Base-by-base conservation (phyloP, 1,140 invertebrate genomes). In the Pollicipes pollicipes region DNA sequence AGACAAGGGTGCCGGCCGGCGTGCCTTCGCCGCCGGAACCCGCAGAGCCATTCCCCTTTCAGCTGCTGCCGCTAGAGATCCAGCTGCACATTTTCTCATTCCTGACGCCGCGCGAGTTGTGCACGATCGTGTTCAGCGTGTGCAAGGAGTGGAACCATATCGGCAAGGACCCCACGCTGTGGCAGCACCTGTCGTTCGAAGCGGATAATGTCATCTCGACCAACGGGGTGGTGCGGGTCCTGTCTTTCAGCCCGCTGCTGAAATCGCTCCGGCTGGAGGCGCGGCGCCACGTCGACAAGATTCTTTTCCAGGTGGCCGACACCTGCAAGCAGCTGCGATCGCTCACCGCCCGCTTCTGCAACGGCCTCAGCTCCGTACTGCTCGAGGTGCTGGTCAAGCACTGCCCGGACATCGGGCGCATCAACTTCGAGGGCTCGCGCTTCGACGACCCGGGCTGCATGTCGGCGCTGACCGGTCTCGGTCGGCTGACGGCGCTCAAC, bases 371-470 rank as follows among this genome's bases (percentile, higher is more conserved):
- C 29, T 70, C 69, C 8, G 27, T 17, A 16, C 35, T 66, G 10
- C 70, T 74, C 58, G 69, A 35, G n/a, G 30, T 31, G 16, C 37
- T 74, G 30, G 45, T 66, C 63, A 63, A 71, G 24, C 69, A 73
- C 27, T 74, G 73, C 35, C 69, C 73, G 24, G 28, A 70, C 13
- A 0, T 74, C 16, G 45, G 21, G 26, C 63, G 70, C 30, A 68
- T 74, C 17, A 74, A 74, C 70, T 66, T 73, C 27, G 73, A 74
- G 68, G 72, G 73, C 4, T 72, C 71, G 8, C 63, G 64, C 2
- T 37, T 73, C 16, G 68, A 63, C 13, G 30, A 35, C 66, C 66
- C 35, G 37, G 66, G 70, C 27, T 73, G 70, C 67, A 71, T 69
- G 63, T 13, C 63, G 66, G 26, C 66, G n/a, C 71, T 74, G n/a